phyloP scores from a whole-genome alignment of 2,113 vertebrate species.

The Nothobranchius kuhntae region DNA sequence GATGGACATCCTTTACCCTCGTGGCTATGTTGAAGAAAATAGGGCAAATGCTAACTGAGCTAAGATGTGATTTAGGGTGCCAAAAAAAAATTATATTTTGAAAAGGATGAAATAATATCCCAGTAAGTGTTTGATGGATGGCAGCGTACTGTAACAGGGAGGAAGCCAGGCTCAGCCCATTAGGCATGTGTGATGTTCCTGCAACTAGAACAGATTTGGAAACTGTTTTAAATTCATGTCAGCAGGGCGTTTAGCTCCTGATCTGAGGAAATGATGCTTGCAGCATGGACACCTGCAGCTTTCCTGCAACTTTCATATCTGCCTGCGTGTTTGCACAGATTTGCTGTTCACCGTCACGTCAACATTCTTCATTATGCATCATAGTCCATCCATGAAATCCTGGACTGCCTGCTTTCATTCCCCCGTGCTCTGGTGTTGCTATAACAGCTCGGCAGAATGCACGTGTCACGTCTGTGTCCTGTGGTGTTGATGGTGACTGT shows the following conservation, averaged over 20 bases:
- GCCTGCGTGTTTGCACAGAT: constrained; percentile 9
- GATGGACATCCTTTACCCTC: constrained; percentile 34
- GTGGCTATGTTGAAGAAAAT: constrained; percentile 44
- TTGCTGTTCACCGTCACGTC: constrained; percentile 16
- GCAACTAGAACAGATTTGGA: constrained; percentile 30
- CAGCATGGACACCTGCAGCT: constrained; percentile 19
- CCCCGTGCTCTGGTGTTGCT: constrained; percentile 9
- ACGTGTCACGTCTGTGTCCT: constrained; percentile 31
- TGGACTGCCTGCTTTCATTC: constrained; percentile 25
- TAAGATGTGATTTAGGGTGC: constrained; percentile 35
- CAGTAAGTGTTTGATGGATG: constrained; percentile 45
- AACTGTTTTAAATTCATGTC: constrained; percentile 30
- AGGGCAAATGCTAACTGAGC: constrained; percentile 28
- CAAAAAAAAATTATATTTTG: constrained; percentile 26
- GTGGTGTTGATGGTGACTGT: constrained; percentile 46
- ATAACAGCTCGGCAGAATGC: constrained; percentile 1
- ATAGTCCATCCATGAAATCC: constrained; percentile 18
- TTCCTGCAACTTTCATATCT: constrained; percentile 7
- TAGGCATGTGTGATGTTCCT: constrained; percentile 29
- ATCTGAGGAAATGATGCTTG: constrained; percentile 25
- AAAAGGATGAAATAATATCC: constrained; percentile 10
- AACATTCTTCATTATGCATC: constrained; percentile 21
- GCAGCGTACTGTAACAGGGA: constrained; percentile 21
- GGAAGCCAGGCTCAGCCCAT: constrained; percentile 37
- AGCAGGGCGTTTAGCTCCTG: constrained; percentile 15